Percentiles rank a stretch among this genome's conserved stretches.
phyloP scores from a whole-genome alignment of 2,113 vertebrate genomes.

The Ciconia stormi region DNA sequence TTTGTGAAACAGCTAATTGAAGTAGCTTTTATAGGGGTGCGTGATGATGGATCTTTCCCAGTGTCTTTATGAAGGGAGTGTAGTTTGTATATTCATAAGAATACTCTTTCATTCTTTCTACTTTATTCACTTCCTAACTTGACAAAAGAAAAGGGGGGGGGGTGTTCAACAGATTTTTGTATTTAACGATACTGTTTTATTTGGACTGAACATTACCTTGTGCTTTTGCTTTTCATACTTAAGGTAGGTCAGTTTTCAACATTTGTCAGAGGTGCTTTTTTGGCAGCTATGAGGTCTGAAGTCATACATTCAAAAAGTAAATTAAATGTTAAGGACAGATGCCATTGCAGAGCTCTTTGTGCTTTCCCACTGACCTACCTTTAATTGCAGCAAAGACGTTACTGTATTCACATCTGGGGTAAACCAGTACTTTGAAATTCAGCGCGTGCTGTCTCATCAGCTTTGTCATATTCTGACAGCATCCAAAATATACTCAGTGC shows the following conservation, averaged over 20 bases:
- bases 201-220: background rate
- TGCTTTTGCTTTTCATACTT: background rate
- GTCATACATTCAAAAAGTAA: background rate
- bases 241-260: accelerated
- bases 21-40: background rate
- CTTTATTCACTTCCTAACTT: background rate
- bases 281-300: background rate
- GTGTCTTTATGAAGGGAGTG: background rate
- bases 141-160: background rate
- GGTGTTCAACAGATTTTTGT: background rate
- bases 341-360: background rate
- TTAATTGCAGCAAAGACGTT: background rate
- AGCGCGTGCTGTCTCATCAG: background rate
- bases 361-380: background rate
- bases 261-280: background rate
- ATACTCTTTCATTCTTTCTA: background rate
- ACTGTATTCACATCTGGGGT: background rate
- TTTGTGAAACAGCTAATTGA: background rate
- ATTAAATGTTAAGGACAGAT: background rate
- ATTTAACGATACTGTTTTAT: background rate
- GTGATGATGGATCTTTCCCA: background rate
- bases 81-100: background rate
- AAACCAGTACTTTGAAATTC: background rate
- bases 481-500: background rate
- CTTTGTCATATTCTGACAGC: background rate